A percentile compares a stretch with the other conserved stretches of the same genome.
Conservation (phyloP, 2,113 vertebrate genomes). For the Benitochromis conjunctus region DNA sequence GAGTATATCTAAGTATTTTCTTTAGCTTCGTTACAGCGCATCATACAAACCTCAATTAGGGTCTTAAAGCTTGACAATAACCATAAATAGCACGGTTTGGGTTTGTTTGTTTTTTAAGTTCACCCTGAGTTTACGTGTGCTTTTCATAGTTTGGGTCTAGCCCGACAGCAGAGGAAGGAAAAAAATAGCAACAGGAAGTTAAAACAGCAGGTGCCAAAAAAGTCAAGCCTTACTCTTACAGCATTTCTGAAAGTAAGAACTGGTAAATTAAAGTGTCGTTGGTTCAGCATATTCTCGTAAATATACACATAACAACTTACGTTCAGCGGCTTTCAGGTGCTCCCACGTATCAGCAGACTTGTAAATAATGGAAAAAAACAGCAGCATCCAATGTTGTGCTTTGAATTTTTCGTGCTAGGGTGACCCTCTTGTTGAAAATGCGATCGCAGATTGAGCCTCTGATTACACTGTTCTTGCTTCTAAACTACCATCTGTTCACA, state of each 20-base stretch:
- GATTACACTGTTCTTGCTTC: background rate
- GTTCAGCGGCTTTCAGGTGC: background rate
- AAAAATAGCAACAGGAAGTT: conserved; percentile 3
- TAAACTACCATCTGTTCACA: conserved; percentile 2
- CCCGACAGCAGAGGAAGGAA: background rate
- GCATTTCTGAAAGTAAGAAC: background rate
- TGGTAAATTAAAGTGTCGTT: background rate
- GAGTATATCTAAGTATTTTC: background rate
- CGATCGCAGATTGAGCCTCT: background rate
- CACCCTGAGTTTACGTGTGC: background rate
- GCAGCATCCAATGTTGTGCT: background rate
- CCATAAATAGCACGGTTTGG: background rate
- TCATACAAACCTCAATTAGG: background rate
- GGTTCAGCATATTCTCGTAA: background rate
- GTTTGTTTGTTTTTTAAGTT: background rate
- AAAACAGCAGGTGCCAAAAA: background rate
- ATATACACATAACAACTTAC: background rate
- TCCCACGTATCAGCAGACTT: background rate
- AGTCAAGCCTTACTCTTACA: background rate
- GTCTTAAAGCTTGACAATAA: background rate
- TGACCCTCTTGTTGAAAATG: background rate
- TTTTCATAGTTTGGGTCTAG: background rate
- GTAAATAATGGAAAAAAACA: background rate
- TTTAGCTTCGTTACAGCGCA: background rate
- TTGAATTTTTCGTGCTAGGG: background rate